These are phyloP conservation scores for Pyrgilauda ruficollis DNA, from an alignment of 2,113 vertebrate genomes.

Conservation along the genomic window DNA sequence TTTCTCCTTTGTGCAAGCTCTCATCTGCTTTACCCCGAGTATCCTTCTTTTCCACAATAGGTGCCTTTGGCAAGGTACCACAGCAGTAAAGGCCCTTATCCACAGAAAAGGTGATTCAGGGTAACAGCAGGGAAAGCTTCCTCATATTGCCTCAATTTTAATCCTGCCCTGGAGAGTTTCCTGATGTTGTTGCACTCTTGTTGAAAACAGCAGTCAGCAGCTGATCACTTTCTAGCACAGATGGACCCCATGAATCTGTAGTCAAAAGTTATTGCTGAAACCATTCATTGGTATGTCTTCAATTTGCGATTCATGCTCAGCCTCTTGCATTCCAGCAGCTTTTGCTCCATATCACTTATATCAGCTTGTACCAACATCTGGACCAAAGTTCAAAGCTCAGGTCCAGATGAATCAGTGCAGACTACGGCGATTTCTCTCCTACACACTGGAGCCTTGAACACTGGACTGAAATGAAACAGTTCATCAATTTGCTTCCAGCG, in stretches of 20 bases:
- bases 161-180: neutral
- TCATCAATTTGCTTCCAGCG: neutral
- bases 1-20: neutral
- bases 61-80: neutral
- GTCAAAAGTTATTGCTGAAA: slow-evolving; percentile 34
- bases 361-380: slow-evolving; percentile 53
- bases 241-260: neutral
- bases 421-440: neutral
- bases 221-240: slow-evolving; percentile 22
- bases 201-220: neutral
- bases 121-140: neutral
- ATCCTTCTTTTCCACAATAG: neutral
- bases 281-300: neutral
- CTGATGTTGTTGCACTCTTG: neutral
- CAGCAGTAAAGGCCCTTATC: neutral
- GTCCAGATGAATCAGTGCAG: slow-evolving; percentile 14
- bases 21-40: neutral
- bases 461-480: neutral
- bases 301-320: neutral
- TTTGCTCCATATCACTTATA: neutral
- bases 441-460: neutral
- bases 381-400: neutral
- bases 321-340: slow-evolving; percentile 15
- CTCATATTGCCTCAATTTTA: neutral
- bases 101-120: neutral